A percentile compares a stretch with the other conserved stretches of the same genome.
Conservation (phyloP, 2,113 vertebrate genomes). For the Azemiops feae region DNA sequence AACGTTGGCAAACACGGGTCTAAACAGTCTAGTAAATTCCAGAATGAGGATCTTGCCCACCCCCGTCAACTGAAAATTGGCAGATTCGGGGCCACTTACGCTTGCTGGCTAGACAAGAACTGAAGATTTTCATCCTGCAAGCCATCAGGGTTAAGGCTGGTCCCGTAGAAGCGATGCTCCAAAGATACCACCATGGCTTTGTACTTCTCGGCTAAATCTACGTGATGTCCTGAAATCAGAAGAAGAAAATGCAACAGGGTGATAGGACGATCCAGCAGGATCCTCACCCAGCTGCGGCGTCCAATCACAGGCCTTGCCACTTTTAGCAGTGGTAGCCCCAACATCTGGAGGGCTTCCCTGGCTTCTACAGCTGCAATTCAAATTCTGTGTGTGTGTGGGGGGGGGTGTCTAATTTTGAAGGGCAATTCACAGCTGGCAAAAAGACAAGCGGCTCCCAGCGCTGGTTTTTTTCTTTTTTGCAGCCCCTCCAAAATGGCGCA, state of each 20-base stretch:
- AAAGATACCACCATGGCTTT: slow-evolving; percentile 77
- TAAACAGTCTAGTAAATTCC: neutral
- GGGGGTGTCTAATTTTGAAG: neutral
- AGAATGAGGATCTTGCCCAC: neutral
- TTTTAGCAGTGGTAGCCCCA: neutral
- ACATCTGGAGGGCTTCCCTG: neutral
- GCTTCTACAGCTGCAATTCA: neutral
- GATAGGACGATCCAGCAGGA: too few relatives aligned
- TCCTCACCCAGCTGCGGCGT: neutral
- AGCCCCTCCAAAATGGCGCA: too few relatives aligned
- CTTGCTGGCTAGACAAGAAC: slow-evolving; percentile 80
- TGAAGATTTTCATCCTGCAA: slow-evolving; percentile 68
- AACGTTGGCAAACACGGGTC: too few relatives aligned
- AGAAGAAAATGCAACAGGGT: neutral
- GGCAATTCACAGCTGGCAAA: too few relatives aligned
- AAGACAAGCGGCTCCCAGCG: too few relatives aligned
- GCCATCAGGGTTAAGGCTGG: slow-evolving; percentile 74
- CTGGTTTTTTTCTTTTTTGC: too few relatives aligned
- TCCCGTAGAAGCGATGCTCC: slow-evolving; percentile 87
- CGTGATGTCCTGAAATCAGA: slow-evolving; percentile 74
- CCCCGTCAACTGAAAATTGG: fast-evolving
- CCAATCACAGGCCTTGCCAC: too few relatives aligned
- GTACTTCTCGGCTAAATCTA: slow-evolving; percentile 73
- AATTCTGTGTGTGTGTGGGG: neutral
- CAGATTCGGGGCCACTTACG: slow-evolving; percentile 66